Conservation (phyloP, 2,797 vertebrate genomes). For the Helostoma temminkii region DNA sequence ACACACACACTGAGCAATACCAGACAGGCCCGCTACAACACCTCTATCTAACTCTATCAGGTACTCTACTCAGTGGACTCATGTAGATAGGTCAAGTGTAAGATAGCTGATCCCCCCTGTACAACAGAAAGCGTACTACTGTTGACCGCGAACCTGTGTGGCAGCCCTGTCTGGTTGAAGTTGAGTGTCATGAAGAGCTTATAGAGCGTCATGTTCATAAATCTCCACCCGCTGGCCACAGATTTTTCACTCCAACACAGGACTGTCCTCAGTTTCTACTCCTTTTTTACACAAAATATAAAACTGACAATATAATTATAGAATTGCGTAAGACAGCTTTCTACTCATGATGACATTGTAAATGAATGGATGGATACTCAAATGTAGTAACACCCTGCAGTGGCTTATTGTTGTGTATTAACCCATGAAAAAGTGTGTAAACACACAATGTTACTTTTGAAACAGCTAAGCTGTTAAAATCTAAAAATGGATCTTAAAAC, state of each 20-base stretch:
- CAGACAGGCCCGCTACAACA: conserved; percentile 78
- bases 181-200: conserved; percentile 77
- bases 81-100: conserved; percentile 71
- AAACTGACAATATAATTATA: conserved; percentile 63
- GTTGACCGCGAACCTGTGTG: conserved; percentile 80
- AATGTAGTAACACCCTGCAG: conserved; percentile 70
- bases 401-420: conserved; percentile 81
- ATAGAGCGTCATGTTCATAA: conserved; percentile 67
- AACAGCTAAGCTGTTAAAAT: conserved; percentile 40
- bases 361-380: conserved; percentile 68
- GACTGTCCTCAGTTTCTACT: conserved; percentile 72
- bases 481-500: conserved; percentile 42
- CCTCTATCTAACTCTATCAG: conserved; percentile 78
- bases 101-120: conserved; percentile 59
- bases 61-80: conserved; percentile 79
- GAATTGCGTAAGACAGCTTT: conserved; percentile 74
- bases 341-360: conserved; percentile 73
- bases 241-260: conserved; percentile 69
- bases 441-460: conserved; percentile 46
- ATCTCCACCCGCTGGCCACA: conserved; percentile 69
- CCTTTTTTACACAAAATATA: conserved; percentile 71
- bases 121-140: conserved; percentile 73
- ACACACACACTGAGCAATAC: conserved; percentile 73
- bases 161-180: conserved; percentile 74
- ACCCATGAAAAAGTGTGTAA: conserved; percentile 62